Evolutionary conservation across 2,113 vertebrate species (phyloP), one percentile per base, ranked within the genome.

Genomic region (Plectropomus leopardus): DNA sequence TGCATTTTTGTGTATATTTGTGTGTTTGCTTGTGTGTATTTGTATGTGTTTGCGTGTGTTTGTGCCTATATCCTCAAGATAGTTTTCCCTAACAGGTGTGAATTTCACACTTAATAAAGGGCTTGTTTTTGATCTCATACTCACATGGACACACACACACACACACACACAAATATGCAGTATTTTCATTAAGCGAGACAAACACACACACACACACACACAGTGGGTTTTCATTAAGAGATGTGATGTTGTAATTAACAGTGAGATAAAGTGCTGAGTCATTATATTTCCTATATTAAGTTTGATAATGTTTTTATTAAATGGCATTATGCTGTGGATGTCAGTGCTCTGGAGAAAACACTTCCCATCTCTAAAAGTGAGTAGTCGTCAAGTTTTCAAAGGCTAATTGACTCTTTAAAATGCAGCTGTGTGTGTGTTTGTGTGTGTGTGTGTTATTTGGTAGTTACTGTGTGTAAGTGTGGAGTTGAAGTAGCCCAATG

Each of bases 221-320:
- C 54, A 44, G 47, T 58, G 72, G 51, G 61, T 84, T 88, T 92
- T 89, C 84, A 91, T 93, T 87, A 90, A 68, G 59, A 84, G 76
- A 76, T 60, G 78, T 65, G 48, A 72, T 72, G 72, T 34, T 71
- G 76, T 88, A 92, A 92, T 92, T 93, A 92, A 90, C 68, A 42
- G 42, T 34, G 40, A 72, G 78, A 81, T 80, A 85, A 93, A 91
- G 68, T 80, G 90, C 90, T 91, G 92, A 92, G 70, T 86, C 44
- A 21, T 10, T 45, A 45, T 57, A 21, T 86, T 88, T 78, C 10
- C 66, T 75, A 78, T 90, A 92, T 91, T 92, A 92, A 85, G 72
- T 90, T 86, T 86, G 80, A 85, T 89, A 67, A 83, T 90, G 78
- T 87, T 86, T 91, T 90, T 90, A 91, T 89, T 91, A 89, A 91